Evolutionary conservation across 92 coral and sea anemone species (phyloP).

Genomic region (Zoanthus sociatus): DNA sequence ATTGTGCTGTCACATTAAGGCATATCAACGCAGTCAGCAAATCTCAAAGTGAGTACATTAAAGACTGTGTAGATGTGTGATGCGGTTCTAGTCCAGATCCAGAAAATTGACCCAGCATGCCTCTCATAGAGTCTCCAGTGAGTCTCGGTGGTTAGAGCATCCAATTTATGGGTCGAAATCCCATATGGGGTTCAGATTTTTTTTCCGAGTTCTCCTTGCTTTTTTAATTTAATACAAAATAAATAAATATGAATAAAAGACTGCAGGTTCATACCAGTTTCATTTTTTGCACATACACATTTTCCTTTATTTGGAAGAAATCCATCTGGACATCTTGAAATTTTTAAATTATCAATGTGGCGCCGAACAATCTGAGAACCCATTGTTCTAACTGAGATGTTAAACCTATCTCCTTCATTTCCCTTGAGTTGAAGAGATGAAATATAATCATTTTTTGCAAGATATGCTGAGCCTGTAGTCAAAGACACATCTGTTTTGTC

Average conservation of each 20-base stretch:
- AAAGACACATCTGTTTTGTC: constrained; percentile 44
- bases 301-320: constrained; percentile 21
- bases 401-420: constrained; percentile 45
- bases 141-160: too few relatives aligned
- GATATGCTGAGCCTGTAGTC: constrained; percentile 72
- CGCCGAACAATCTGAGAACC: constrained; percentile 65
- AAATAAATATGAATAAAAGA: background rate
- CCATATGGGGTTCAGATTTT: too few relatives aligned
- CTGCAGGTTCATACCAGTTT: background rate
- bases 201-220: too few relatives aligned
- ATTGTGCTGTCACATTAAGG: too few relatives aligned
- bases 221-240: background rate
- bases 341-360: constrained; percentile 52
- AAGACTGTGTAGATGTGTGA: too few relatives aligned
- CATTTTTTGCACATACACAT: constrained; percentile 71
- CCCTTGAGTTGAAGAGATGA: constrained; percentile 65
- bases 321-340: constrained; percentile 77
- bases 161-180: too few relatives aligned
- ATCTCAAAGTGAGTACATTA: too few relatives aligned
- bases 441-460: constrained; percentile 54
- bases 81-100: too few relatives aligned
- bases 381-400: constrained; percentile 60
- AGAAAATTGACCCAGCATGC: too few relatives aligned
- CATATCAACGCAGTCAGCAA: too few relatives aligned
- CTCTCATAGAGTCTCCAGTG: too few relatives aligned